Base-by-base conservation (phyloP, 2,797 vertebrate species). In the Poeciliopsis paucimaculata region DNA sequence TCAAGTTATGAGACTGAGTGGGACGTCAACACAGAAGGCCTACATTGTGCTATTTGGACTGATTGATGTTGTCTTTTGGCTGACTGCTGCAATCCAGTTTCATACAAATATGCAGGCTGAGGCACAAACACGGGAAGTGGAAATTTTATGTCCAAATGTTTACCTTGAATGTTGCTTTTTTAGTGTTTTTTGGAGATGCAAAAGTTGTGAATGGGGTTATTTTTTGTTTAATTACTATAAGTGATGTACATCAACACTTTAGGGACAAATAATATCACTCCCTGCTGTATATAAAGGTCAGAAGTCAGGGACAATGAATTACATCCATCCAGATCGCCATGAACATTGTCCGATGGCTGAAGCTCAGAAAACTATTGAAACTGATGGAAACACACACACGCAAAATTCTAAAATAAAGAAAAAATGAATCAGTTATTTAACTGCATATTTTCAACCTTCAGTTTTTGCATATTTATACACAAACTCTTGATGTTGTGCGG, bases 111-210 rank as follows among this genome's bases (percentile, higher is more conserved):
- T 90, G 84, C 90, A 91, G 75, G 87, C 88, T 87, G 86, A 82
- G 81, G 90, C 94, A 96, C 95, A 95, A 96, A 95, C 92, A 90
- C 87, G 90, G 96, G 96, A 96, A 94, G 92, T 88, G 81, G 81
- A 90, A 89, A 88, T 92, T 72, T 92, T 78, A 79, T 78, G 91
- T 90, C 85, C 90, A 72, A 62, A 83, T 90, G 90, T 91, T 86
- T 82, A 90, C 76, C 77, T 84, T 76, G 80, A 78, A 87, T 64
- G 45, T 80, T 90, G 86, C 88, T 85, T 88, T 45, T 82, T 90
- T 86, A 89, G 81, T 82, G 26, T 87, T 76, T 34, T 74, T 46
- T 85, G 62, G 88, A 88, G 23, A 66, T 75, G 77, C 66, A 36
- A 66, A 84, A 15, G 11, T 71, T 46, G 45, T 43, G 11, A 71